Conservation (phyloP, 2,113 vertebrate species). For the Parotia lawesii region DNA sequence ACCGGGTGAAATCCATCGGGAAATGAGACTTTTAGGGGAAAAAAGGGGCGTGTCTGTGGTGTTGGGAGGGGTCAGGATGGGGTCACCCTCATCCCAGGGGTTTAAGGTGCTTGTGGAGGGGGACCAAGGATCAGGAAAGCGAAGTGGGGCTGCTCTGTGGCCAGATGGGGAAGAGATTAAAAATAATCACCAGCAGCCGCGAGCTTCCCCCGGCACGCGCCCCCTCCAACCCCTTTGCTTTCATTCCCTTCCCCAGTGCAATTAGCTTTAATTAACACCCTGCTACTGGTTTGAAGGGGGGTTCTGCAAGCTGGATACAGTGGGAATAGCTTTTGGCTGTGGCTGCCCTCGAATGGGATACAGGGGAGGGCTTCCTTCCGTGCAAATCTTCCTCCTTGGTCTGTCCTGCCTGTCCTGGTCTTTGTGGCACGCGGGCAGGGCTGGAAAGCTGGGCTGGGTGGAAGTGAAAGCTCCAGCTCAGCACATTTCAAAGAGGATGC, state of each 20-base stretch:
- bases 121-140: not conserved
- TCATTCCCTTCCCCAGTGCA: not conserved
- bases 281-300: too few relatives aligned
- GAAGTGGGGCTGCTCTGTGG: not conserved
- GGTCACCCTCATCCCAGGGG: not conserved
- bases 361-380: not conserved
- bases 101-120: not conserved
- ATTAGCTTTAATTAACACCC: not conserved
- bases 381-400: not conserved
- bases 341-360: rapidly evolving
- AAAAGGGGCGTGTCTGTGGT: rapidly evolving
- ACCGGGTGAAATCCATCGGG: rapidly evolving
- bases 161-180: not conserved
- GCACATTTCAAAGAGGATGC: not conserved
- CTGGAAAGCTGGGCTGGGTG: not conserved
- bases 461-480: conserved; percentile 30
- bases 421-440: not conserved
- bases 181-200: not conserved
- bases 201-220: rapidly evolving
- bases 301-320: rapidly evolving
- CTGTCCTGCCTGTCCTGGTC: not conserved
- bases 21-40: rapidly evolving
- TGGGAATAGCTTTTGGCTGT: not conserved
- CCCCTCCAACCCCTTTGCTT: not conserved
- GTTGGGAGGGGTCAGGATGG: not conserved